Evolutionary conservation across 2,888 invertebrate genomes (phyloP).

Genomic region (Lycia hirtaria): DNA sequence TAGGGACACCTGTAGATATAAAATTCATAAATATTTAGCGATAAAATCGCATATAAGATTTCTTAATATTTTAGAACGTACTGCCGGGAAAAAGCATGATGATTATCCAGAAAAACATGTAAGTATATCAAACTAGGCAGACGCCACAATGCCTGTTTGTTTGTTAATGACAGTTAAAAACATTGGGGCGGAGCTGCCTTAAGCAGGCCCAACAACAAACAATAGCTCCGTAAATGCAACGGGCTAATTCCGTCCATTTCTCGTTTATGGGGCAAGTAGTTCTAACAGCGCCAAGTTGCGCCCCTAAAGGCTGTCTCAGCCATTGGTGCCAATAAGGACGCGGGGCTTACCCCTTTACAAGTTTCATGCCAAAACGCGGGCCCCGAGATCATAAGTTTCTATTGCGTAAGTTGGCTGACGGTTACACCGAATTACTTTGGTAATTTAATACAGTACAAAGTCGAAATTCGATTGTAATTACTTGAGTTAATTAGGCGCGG

Average conservation of each 20-base stretch:
- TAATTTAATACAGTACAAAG: no score
- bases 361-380: conserved; percentile 47
- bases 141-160: no score
- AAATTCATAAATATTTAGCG: no score
- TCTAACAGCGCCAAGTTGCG: conserved; percentile 48
- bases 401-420: conserved; percentile 32
- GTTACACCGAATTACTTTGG: conserved; percentile 24
- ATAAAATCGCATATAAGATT: no score
- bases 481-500: no score
- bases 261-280: conserved; percentile 47
- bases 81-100: no score
- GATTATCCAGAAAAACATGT: no score
- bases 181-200: neutral
- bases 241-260: conserved; percentile 53
- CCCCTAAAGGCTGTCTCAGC: conserved; percentile 35
- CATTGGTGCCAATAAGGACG: conserved; percentile 50
- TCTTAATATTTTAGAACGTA: no score
- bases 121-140: no score
- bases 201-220: conserved; percentile 23
- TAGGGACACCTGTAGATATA: no score
- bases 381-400: conserved; percentile 48
- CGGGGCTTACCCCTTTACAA: conserved; percentile 29
- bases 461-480: no score
- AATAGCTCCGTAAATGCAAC: conserved; percentile 58
- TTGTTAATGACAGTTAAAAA: neutral